Evolutionary conservation across 2,797 vertebrate genomes (phyloP), one percentile per base, ranked within the genome.

Genomic region (Enteromius mattozi): DNA sequence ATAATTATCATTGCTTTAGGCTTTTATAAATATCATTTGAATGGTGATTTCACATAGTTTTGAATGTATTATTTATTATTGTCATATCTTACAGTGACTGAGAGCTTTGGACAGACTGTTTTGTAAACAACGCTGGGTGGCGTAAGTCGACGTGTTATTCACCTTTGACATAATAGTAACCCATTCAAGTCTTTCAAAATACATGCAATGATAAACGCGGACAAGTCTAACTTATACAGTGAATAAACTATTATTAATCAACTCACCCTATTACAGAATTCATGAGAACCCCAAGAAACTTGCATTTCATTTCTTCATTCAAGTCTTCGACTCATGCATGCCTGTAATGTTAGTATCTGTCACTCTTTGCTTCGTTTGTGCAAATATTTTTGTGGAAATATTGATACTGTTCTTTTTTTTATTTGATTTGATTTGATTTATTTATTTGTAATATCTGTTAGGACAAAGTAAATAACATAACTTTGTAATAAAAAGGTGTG

Each of bases 51-150:
- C 2, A n/a, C 19, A 9, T 49, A 49, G 51, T 56, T 56, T n/a
- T 56, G n/a, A n/a, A 56, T 9, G 7, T n/a, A 56, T 56, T n/a
- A 56, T 56, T n/a, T 56, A 54, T 54, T 9, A 9, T 54, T 42
- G 75, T 49, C 72, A 70, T 47, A 3, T 80, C 16, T 54, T 54
- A 54, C 51, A 56, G 83, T 0, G 0, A 51, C 95, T 83, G 82
- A 91, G 61, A 90, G 1, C 0, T 93, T 96, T 0, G 94, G 94
- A 85, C 97, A 2, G 96, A 97, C 89, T 96, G 96, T 82, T 91
- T 97, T 88, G 94, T 97, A 83, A 96, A 96, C 93, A 97, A 96
- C 0, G 96, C 95, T 0, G 96, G 96, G n/a, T 92, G 91, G 90
- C 95, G 95, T 97, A 89, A 96, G 96, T 94, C 24, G 9, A 24